Conservation (phyloP, 2,888 invertebrate species). For the Drosophila melanosoma region DNA sequence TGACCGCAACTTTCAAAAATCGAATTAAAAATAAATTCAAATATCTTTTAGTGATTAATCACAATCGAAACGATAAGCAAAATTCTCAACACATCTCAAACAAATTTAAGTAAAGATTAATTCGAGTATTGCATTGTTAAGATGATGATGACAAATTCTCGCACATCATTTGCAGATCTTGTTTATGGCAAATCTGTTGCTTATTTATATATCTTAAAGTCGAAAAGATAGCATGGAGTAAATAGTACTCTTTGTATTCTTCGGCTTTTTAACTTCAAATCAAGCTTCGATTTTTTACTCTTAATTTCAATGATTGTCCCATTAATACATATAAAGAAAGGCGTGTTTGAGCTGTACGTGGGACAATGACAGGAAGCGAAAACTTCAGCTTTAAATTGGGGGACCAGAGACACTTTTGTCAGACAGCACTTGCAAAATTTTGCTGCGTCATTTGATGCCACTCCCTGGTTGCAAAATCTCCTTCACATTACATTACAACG, state of each 20-base stretch:
- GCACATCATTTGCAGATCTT: background rate
- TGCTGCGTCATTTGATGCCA: conserved; percentile 35
- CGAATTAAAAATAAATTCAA: background rate
- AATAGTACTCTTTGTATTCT: too few species aligned
- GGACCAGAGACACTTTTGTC: background rate
- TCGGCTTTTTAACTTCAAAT: too few species aligned
- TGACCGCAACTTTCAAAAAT: background rate
- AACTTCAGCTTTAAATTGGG: conserved; percentile 22
- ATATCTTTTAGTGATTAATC: background rate
- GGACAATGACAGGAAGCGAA: conserved; percentile 38
- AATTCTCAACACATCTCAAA: background rate
- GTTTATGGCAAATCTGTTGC: background rate
- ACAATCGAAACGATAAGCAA: background rate
- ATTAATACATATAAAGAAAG: conserved; percentile 18
- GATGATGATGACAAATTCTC: background rate
- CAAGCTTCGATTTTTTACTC: background rate
- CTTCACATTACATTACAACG: background rate
- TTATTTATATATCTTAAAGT: background rate
- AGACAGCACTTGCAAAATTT: conserved; percentile 1
- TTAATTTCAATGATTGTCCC: background rate
- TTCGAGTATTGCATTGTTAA: background rate
- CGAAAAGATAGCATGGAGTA: background rate
- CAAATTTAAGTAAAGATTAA: background rate
- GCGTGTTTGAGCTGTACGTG: conserved; percentile 17
- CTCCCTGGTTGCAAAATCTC: conserved; percentile 34